phyloP scores from a whole-genome alignment of 2,888 invertebrate species.

The Catocala fraxini region DNA sequence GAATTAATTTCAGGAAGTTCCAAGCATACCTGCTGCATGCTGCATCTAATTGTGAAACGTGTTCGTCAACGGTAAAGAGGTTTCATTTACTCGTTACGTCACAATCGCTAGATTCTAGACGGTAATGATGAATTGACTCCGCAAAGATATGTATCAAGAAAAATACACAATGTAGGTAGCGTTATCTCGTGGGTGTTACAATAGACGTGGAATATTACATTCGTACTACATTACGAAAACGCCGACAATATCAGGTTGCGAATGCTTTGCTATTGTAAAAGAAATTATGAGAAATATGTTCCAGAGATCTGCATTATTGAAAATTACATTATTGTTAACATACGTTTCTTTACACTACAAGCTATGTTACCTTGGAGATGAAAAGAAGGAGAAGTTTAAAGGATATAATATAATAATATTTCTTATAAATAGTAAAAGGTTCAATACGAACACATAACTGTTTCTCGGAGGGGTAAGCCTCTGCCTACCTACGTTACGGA shows the following conservation, averaged over 20 bases:
- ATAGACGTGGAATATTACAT: constrained; percentile 36
- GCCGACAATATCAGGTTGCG: constrained; percentile 22
- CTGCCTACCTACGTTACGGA: no score
- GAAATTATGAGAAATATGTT: constrained; percentile 36
- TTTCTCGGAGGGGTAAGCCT: no score
- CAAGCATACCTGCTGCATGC: constrained; percentile 30
- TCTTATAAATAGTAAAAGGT: no score
- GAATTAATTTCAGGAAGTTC: constrained; percentile 47
- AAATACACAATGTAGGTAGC: constrained; percentile 27
- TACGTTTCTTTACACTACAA: neutral
- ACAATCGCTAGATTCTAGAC: constrained; percentile 38
- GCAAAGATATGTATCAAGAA: constrained; percentile 47
- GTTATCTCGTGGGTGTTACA: constrained; percentile 44
- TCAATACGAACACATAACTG: no score
- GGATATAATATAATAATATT: no score
- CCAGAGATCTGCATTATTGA: neutral
- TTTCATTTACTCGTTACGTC: constrained; percentile 37
- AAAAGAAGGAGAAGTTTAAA: no score
- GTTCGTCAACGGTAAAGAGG: constrained; percentile 25
- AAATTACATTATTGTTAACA: neutral
- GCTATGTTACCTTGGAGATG: neutral
- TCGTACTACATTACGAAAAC: constrained; percentile 36
- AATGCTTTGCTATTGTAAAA: constrained; percentile 28
- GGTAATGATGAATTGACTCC: constrained; percentile 47
- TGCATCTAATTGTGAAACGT: constrained; percentile 41